phyloP scores from a whole-genome alignment of 2,797 vertebrate genomes.

The Hippopotamyrus pictus region DNA sequence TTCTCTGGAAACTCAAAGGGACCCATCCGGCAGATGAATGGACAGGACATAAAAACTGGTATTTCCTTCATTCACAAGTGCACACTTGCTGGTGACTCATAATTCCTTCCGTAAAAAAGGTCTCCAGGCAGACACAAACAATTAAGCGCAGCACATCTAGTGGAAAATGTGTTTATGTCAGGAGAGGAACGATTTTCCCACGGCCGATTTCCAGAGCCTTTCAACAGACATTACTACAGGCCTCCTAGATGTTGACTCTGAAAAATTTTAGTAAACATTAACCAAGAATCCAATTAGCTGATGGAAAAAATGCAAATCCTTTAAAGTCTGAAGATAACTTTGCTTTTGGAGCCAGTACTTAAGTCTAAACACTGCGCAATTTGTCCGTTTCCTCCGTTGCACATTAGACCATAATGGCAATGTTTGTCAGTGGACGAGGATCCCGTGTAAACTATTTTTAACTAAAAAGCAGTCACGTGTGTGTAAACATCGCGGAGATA shows the following conservation, averaged over 20 bases:
- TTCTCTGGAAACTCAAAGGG: background rate
- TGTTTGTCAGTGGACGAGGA: background rate
- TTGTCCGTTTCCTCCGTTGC: background rate
- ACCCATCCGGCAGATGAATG: background rate
- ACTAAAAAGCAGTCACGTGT: background rate
- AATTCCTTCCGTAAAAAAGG: background rate
- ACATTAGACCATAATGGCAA: background rate
- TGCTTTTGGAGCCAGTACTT: background rate
- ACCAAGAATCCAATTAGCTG: background rate
- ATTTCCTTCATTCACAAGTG: background rate
- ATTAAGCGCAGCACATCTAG: background rate
- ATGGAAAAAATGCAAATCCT: slow-evolving; percentile 1
- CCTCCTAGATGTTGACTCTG: background rate
- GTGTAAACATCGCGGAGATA: background rate
- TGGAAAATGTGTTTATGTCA: background rate
- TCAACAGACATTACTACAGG: background rate
- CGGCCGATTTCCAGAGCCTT: background rate
- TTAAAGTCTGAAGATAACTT: background rate
- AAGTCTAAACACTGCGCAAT: background rate
- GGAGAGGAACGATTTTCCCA: background rate
- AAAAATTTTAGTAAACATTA: background rate
- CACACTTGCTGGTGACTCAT: background rate
- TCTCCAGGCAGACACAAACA: background rate
- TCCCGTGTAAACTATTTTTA: background rate
- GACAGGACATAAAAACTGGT: background rate